Evolutionary conservation across 1,140 invertebrate species (phyloP).

Genomic region (Drosophila tristis): DNA sequence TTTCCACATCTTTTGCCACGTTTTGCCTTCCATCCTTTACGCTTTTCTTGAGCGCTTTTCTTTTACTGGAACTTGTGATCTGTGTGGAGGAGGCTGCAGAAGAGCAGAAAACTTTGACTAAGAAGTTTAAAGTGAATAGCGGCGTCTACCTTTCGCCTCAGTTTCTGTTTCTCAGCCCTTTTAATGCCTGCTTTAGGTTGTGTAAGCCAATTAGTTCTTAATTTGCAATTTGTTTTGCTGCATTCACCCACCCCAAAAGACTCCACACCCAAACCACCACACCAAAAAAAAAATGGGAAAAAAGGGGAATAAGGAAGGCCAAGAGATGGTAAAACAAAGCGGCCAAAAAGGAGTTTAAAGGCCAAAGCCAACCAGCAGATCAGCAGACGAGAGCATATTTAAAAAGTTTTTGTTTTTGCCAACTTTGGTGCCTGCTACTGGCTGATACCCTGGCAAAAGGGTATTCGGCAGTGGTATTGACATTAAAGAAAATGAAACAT

Average conservation of each 20-base stretch:
- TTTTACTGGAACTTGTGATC: constrained; percentile 40
- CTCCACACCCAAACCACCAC: background rate
- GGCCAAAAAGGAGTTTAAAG: constrained; percentile 68
- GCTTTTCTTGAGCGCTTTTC: constrained; percentile 2
- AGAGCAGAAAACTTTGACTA: constrained; percentile 55
- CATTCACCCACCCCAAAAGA: constrained; percentile 36
- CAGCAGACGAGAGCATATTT: constrained; percentile 64
- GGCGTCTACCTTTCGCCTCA: constrained; percentile 33
- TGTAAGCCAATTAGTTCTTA: constrained; percentile 82
- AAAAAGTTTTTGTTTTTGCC: constrained; percentile 74
- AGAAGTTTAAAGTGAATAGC: constrained; percentile 74
- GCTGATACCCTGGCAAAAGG: no score
- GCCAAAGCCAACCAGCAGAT: constrained; percentile 74
- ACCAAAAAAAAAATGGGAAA: constrained; percentile 30
- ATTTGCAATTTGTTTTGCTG: constrained; percentile 83
- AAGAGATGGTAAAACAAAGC: constrained; percentile 43
- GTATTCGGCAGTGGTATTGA: no score
- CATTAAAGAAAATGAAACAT: no score
- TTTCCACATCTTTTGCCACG: background rate
- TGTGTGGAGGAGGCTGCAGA: constrained; percentile 34
- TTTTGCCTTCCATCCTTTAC: background rate
- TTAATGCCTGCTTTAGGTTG: constrained; percentile 80
- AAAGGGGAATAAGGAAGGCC: background rate
- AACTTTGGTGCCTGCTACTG: constrained; percentile 54
- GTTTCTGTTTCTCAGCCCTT: constrained; percentile 54